phyloP scores from a whole-genome alignment of 2,888 invertebrate species.

The Endomychus coccineus region DNA sequence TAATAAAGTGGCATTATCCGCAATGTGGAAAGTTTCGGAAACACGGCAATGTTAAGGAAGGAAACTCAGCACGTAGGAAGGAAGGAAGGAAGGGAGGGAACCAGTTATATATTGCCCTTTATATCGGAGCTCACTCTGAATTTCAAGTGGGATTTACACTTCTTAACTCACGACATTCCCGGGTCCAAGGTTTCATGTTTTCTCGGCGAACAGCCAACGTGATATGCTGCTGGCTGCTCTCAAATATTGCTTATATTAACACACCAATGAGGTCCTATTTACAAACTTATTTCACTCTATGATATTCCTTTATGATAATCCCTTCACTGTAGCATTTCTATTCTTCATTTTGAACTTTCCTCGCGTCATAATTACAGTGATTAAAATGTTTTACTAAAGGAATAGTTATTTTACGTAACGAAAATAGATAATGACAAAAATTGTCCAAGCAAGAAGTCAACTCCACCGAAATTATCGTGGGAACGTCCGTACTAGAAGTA shows the following conservation, averaged over 20 bases:
- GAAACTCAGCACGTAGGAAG: slow-evolving; percentile 35
- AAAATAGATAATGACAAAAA: too few relatives aligned
- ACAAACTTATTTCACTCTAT: too few relatives aligned
- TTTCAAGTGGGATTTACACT: slow-evolving; percentile 17
- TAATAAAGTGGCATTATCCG: slow-evolving; percentile 36
- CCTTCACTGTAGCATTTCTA: too few relatives aligned
- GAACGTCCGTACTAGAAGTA: too few relatives aligned
- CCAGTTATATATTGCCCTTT: slow-evolving; percentile 34
- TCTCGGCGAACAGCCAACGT: slow-evolving; percentile 8
- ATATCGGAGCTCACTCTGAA: slow-evolving; percentile 28
- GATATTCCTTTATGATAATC: too few relatives aligned
- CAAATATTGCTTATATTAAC: slow-evolving; percentile 16
- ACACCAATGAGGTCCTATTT: slow-evolving; percentile 14
- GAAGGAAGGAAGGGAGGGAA: slow-evolving; percentile 37
- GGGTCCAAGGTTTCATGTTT: slow-evolving; percentile 13
- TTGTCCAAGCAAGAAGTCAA: too few relatives aligned
- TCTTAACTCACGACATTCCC: slow-evolving; percentile 9
- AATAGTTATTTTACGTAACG: too few relatives aligned
- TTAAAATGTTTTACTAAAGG: too few relatives aligned
- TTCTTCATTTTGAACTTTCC: too few relatives aligned
- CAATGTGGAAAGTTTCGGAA: slow-evolving; percentile 35
- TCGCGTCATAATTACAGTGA: too few relatives aligned
- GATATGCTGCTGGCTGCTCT: background rate
- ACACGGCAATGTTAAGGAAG: slow-evolving; percentile 34
- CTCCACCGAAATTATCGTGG: too few relatives aligned